A percentile compares a stretch with the other conserved stretches of the same genome.
Evolutionary conservation across 2,797 vertebrate species (phyloP).

Genomic region (Brotogeris chrysoptera): DNA sequence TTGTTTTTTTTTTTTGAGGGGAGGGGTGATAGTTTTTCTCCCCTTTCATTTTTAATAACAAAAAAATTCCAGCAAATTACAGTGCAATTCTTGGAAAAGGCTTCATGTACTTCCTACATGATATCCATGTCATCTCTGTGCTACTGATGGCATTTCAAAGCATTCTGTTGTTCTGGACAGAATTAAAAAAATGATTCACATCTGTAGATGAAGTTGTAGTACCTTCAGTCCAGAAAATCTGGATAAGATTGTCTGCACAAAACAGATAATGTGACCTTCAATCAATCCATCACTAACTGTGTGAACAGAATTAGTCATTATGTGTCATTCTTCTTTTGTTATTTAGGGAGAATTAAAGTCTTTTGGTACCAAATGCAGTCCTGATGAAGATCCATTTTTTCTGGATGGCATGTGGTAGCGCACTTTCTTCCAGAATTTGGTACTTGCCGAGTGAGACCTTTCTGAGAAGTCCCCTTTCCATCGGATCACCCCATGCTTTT

Average conservation of each 20-base stretch:
- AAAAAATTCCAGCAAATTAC: neutral
- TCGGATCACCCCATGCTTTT: constrained; percentile 82
- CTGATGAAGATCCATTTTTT: neutral
- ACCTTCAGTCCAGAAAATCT: neutral
- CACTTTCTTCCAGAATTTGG: constrained; percentile 89
- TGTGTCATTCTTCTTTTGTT: neutral
- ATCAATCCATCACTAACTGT: neutral
- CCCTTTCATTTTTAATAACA: neutral
- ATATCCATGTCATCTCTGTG: neutral
- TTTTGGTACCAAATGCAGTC: neutral
- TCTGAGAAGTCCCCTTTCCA: constrained; percentile 75
- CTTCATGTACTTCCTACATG: neutral
- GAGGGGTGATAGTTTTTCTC: neutral
- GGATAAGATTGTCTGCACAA: neutral
- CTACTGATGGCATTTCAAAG: neutral
- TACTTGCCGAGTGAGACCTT: constrained; percentile 67
- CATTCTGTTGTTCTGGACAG: neutral
- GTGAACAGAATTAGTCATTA: neutral
- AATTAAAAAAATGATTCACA: neutral
- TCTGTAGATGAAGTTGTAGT: neutral
- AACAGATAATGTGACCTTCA: neutral
- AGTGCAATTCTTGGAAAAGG: neutral
- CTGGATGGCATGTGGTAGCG: constrained; percentile 85
- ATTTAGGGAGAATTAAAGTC: neutral
- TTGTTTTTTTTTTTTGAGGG: neutral